Percentiles rank a stretch among this genome's conserved stretches.
Evolutionary conservation across 2,113 vertebrate genomes (phyloP).

Genomic region (Columbina picui): DNA sequence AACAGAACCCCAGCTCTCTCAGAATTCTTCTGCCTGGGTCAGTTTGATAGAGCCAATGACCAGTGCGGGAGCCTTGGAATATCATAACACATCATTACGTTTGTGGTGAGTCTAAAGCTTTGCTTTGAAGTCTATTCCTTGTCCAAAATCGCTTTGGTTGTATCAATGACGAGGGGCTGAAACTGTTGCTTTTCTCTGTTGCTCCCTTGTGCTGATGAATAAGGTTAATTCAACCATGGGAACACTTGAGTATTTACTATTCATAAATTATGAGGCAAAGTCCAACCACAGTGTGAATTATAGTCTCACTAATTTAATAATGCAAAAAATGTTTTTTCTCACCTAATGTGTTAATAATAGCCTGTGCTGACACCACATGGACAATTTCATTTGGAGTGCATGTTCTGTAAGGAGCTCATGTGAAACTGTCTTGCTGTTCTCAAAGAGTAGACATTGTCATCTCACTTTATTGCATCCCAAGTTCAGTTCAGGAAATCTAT

Average conservation of each 20-base stretch:
- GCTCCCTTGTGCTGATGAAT: not conserved
- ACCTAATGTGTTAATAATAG: constrained; percentile 64
- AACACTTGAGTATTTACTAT: constrained; percentile 39
- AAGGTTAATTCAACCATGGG: constrained; percentile 3
- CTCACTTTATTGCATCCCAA: not conserved
- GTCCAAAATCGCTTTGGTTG: not conserved
- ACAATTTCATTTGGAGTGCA: not conserved
- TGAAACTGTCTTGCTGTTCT: not conserved
- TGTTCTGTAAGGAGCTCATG: not conserved
- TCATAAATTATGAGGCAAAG: constrained; percentile 49
- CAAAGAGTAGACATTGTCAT: not conserved
- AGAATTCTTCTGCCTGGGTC: too few relatives aligned
- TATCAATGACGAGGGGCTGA: not conserved
- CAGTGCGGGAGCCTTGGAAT: not conserved
- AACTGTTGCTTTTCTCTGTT: not conserved
- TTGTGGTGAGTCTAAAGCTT: not conserved
- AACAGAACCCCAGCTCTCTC: not conserved
- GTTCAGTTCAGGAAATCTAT: not conserved
- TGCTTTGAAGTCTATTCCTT: not conserved
- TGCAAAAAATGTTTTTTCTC: constrained; percentile 44
- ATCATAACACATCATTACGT: rapidly evolving
- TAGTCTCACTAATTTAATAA: constrained; percentile 54
- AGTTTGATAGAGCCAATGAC: too few relatives aligned
- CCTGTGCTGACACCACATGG: constrained; percentile 41
- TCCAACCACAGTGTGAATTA: constrained; percentile 52